phyloP scores from a whole-genome alignment of 2,888 invertebrate species.

The Drosophila kanekoi region DNA sequence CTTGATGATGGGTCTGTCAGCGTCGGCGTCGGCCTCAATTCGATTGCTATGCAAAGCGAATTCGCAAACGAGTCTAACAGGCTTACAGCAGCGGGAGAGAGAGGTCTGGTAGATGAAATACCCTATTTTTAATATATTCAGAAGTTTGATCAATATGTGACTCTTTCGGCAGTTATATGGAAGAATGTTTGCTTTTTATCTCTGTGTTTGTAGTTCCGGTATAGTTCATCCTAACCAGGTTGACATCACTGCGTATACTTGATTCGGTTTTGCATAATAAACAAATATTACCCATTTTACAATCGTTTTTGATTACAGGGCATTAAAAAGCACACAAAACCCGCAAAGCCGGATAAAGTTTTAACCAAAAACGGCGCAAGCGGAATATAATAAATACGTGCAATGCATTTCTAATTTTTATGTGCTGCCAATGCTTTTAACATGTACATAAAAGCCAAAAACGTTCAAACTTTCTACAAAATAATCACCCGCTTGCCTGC shows the following conservation, averaged over 20 bases:
- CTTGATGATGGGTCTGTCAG: slow-evolving; percentile 27
- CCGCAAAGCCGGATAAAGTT: slow-evolving; percentile 49
- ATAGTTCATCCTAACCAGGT: too few species aligned
- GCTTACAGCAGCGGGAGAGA: too few species aligned
- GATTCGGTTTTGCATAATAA: not conserved
- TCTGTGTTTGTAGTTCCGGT: too few species aligned
- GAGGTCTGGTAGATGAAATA: not conserved
- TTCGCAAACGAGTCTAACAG: slow-evolving; percentile 27
- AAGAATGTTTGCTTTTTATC: too few species aligned
- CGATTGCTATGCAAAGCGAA: slow-evolving; percentile 69
- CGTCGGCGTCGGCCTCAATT: slow-evolving; percentile 31
- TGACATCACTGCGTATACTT: not conserved
- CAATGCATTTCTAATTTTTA: slow-evolving; percentile 65
- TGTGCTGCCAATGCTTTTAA: slow-evolving; percentile 46
- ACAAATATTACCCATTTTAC: not conserved
- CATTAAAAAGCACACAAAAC: slow-evolving; percentile 19
- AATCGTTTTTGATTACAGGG: slow-evolving; percentile 14
- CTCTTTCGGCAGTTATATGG: too few species aligned
- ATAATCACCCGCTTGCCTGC: slow-evolving; percentile 73
- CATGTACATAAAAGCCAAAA: slow-evolving; percentile 43
- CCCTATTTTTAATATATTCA: not conserved
- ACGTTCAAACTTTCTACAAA: slow-evolving; percentile 53
- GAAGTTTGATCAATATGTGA: too few species aligned
- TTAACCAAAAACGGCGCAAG: slow-evolving; percentile 63
- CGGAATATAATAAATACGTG: slow-evolving; percentile 77